Base-by-base conservation (phyloP, 2,888 invertebrate genomes). In the Erebia aethiops region DNA sequence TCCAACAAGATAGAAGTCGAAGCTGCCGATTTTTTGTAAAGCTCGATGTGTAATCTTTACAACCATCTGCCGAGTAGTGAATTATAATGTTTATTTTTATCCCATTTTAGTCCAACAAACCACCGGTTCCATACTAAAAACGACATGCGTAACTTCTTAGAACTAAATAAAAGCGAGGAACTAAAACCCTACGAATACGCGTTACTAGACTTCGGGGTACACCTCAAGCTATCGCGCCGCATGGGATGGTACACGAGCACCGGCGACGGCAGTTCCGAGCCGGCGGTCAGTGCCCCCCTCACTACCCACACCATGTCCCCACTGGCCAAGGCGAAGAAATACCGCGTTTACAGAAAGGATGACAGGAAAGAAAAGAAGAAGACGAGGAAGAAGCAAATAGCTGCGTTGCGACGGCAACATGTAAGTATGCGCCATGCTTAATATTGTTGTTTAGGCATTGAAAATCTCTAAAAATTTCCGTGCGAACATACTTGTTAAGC, bases 181-280 rank as follows among this genome's bases (percentile, higher is more conserved):
- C 69, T 87, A 1, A 81, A 78, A n/a, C 74, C 78, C 0, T 90
- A 86, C 73, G 87, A 88, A 57, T 66, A 79, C 14, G 88, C 85
- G 0, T 80, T 94, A 1, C 76, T 88, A 56, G 94, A 94, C 76
- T 94, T 94, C 63, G 91, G 92, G 1, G 87, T 90, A 0, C 94
- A 94, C 75, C 77, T 93, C 62, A 93, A 93, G 76, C 78, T 92
- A 26, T 81, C 94, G 0, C 80, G 92, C 0, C 85, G 91, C 0
- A 86, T 93, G 82, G 93, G 93, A 16, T 94, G 93, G 93, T 87
- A 88, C 71, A 73, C 80, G 0, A 78, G 74, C 16, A 84, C 86
- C 0, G 81, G 81, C 2, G 80, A 78, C 0, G 81, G 81, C 1
- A 73, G 78, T 0, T 78, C 82, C 0, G 71, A 85, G 9, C 82